Evolutionary conservation across 2,113 vertebrate genomes (phyloP).

Genomic region (Nymphicus hollandicus): DNA sequence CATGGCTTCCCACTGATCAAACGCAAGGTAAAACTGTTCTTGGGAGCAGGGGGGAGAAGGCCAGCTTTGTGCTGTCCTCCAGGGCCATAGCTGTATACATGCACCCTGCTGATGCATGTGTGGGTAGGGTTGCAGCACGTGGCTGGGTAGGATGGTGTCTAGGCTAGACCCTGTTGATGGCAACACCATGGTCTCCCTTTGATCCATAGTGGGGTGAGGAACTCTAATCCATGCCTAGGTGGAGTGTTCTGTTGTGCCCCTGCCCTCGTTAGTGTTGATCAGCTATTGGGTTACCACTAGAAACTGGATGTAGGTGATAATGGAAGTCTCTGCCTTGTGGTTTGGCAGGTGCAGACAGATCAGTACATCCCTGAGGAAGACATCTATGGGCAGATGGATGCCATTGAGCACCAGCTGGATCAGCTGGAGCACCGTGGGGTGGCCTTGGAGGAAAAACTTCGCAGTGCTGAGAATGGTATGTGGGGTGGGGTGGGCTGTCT

Average conservation of each 20-base stretch:
- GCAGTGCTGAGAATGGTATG: conserved; percentile 77
- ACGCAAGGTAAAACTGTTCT: conserved; percentile 81
- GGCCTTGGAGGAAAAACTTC: conserved; percentile 83
- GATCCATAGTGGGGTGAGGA: not conserved
- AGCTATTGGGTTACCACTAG: not conserved
- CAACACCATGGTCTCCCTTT: not conserved
- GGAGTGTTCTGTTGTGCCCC: not conserved
- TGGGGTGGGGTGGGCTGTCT: not conserved
- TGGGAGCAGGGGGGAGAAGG: not conserved
- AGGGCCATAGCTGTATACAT: not conserved
- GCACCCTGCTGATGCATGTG: not conserved
- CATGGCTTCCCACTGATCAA: conserved; percentile 92
- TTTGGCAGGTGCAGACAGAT: conserved; percentile 84
- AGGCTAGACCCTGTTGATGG: not conserved
- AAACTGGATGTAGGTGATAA: not conserved
- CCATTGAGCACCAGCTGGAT: conserved; percentile 81
- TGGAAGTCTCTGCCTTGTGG: not conserved
- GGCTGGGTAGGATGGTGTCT: not conserved
- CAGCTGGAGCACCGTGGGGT: conserved; percentile 84
- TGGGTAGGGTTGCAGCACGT: not conserved
- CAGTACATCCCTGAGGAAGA: conserved; percentile 80
- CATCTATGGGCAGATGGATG: conserved; percentile 81
- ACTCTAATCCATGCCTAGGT: not conserved
- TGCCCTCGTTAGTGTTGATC: not conserved
- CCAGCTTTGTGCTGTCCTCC: not conserved